These are phyloP conservation scores for Chrysina gloriosa DNA, from an alignment of 2,888 invertebrate genomes.

Conservation along the genomic window DNA sequence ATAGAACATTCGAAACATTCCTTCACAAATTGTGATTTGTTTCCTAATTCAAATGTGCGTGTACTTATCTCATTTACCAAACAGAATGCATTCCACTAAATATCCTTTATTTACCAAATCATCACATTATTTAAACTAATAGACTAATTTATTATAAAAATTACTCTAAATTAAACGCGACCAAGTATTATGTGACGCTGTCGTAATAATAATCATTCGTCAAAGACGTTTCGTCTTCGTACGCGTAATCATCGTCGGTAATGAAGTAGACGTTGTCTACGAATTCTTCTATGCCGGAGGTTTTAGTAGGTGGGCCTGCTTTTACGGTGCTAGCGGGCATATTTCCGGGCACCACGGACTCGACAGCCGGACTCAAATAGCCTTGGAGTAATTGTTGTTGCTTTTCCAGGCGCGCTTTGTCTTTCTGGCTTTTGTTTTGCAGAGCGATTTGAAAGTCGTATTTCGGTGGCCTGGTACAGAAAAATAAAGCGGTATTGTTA, in stretches of 20 bases:
- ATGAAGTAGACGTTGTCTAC: slow-evolving; percentile 27
- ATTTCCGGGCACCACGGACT: slow-evolving; percentile 43
- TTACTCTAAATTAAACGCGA: neutral
- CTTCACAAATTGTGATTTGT: no score
- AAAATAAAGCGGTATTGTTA: neutral
- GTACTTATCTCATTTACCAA: neutral
- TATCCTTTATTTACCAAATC: neutral
- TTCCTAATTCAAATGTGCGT: no score
- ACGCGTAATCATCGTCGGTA: slow-evolving; percentile 30
- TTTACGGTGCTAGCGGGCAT: slow-evolving; percentile 50
- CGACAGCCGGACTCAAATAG: slow-evolving; percentile 32
- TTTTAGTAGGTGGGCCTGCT: slow-evolving; percentile 36
- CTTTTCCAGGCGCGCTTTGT: slow-evolving; percentile 59
- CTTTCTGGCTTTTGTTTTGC: slow-evolving; percentile 69
- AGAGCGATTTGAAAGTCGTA: slow-evolving; percentile 72
- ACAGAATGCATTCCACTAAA: neutral
- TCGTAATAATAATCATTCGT: slow-evolving; percentile 30
- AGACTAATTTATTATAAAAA: neutral
- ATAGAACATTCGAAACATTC: no score
- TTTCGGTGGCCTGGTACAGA: slow-evolving; percentile 67
- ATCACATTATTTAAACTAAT: neutral
- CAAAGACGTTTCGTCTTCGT: slow-evolving; percentile 22
- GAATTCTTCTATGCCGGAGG: slow-evolving; percentile 44
- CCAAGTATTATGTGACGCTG: no score
- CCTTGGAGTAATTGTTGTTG: slow-evolving; percentile 59